Base-by-base conservation (phyloP, 2,888 invertebrate genomes). In the Baronia brevicornis region DNA sequence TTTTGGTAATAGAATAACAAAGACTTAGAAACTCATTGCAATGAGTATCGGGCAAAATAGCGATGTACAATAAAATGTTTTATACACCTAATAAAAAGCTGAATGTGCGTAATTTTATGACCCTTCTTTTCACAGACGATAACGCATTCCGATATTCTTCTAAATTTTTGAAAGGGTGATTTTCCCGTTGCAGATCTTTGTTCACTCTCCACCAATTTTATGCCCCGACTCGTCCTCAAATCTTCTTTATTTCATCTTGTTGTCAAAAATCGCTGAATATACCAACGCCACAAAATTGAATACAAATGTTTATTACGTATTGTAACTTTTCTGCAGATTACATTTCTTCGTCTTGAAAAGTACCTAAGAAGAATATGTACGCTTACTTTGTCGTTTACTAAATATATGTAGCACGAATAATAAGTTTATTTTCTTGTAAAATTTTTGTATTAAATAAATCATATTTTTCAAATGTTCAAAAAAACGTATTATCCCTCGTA, bases 211-310 rank as follows among this genome's bases (percentile, higher is more conserved):
- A 48, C 47, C 53, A 52, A 56, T 61, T 58, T 54, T 52, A 55
- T 55, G 47, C 47, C 35, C 41, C 41, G 47, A 41, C 46, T 51
- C 44, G 32, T 39, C 41, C 41, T 45, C 39, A 39, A 45, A 45
- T 32, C 48, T 48, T 38, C 46, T 53, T 54, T 55, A 51, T 50
- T 45, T 49, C 44, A 50, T 51, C 45, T 46, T 41, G 38, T 46
- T 46, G 50, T 43, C 49, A 49, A 54, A 49, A 41, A 43, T 35
- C 46, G 51, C 41, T 36, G 48, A 51, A 33, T 33, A 26, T 37
- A 49, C 43, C 30, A 35, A 44, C 44, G 39, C 45, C 51, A 4
- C 7, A 11, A 61, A 64, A 65, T 60, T 60, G 48, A 61, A 66
- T 51, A 48, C 41, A 58, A 55, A 54, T 45, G 41, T 51, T 57